Evolutionary conservation across 2,113 vertebrate genomes (phyloP), one percentile per base, ranked within the genome.

Genomic region (Amphilophus citrinellus): DNA sequence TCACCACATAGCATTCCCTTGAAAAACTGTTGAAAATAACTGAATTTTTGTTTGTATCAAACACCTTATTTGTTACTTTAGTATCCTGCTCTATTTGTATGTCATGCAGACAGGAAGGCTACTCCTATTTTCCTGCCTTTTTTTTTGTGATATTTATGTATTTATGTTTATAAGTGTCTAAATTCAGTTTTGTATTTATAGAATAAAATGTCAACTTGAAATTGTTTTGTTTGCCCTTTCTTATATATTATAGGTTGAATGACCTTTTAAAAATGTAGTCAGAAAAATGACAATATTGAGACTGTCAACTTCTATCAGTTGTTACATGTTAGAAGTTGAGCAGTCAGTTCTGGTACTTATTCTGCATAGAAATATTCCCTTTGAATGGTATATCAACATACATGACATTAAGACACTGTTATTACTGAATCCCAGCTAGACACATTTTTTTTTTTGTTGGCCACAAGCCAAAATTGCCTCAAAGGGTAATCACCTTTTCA

Each of bases 1-100:
- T 27, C 9, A 68, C 1, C 17, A 27, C 2, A 8, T 5, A 53
- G 27, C 14, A 20, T 14, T 47, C 2, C 59, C 35, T 17, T 42
- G 42, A 68, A 44, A 10, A n/a, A 6, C 35, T 68, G 76, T 47
- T 81, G 35, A 44, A 77, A 63, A 63, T 53, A n/a, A 58, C 35
- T 63, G 60, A 37, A 82, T 57, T 4, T 2, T 2, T n/a, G 4
- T 93, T 94, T 94, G 90, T 87, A 93, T 93, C 91, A 92, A 90
- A 95, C 91, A 88, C 11, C 2, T 44, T 83, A 53, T 91, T 86
- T 85, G 71, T 88, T 17, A 10, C 11, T 32, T 53, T 6, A 73
- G 10, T 44, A 58, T 77, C 62, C 3, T 44, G 10, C 73, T 18
- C 35, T 58, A 5, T 44, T 65, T 83, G 11, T 39, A 50, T 66